Evolutionary conservation across 2,888 invertebrate genomes (phyloP).

Genomic region (Metopia argyrocephala): DNA sequence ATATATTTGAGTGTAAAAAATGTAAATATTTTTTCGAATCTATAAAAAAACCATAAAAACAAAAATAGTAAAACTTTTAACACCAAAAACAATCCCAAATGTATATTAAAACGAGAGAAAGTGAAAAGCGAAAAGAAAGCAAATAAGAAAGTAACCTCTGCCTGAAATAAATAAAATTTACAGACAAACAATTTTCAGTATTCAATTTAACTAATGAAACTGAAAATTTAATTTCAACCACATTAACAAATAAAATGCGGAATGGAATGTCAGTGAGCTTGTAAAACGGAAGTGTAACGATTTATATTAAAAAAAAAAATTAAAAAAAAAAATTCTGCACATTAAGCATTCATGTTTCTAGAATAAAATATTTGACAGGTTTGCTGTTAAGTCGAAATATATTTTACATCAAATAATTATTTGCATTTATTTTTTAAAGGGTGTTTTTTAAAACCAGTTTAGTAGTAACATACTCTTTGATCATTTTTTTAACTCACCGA

Average conservation of each 20-base stretch:
- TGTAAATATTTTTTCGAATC: no score
- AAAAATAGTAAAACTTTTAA: conserved; percentile 16
- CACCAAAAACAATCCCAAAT: background rate
- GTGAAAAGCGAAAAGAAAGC: background rate
- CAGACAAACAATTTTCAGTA: conserved; percentile 70
- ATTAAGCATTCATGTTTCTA: background rate
- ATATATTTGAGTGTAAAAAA: no score
- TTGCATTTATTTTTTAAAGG: background rate
- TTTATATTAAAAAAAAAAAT: no score
- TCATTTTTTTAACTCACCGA: no score
- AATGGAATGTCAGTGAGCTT: background rate
- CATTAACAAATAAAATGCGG: conserved; percentile 70
- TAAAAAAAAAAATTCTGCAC: no score
- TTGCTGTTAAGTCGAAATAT: background rate
- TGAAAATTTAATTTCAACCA: conserved; percentile 75
- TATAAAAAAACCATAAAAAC: background rate
- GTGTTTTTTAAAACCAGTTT: no score
- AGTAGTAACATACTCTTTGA: no score
- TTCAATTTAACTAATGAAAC: conserved; percentile 78
- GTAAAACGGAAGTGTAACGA: no score
- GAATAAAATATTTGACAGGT: background rate
- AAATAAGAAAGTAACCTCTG: conserved; percentile 50
- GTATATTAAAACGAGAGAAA: background rate
- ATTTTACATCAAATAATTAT: background rate
- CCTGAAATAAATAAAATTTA: conserved; percentile 64